Evolutionary conservation across 1,140 invertebrate genomes (phyloP), one percentile per base, ranked within the genome.

Genomic region (Thaumetopoea pityocampa): DNA sequence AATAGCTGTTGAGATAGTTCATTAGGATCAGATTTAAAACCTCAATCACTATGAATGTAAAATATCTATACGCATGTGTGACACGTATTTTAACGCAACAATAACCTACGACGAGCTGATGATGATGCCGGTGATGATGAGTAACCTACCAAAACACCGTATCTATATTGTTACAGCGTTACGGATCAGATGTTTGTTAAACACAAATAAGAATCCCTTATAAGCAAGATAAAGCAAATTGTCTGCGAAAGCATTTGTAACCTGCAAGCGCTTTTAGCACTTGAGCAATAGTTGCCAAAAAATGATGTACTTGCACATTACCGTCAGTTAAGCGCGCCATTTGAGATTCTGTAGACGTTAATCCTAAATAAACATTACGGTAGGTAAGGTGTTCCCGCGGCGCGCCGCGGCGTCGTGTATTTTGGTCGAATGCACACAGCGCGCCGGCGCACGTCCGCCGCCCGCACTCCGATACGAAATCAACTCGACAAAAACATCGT

Each of bases 401-500:
- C 44, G 43, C 52, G 35, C 40, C 5, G 6, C 9, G 14, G 14
- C 30, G 37, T 30, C 36, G 10, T 20, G 29, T 49, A 45, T 50
- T 41, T 49, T 41, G 52, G 23, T 46, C 46, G 40, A 51, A 29
- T 56, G 57, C 48, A 61, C 50, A 51, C 51, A 48, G 26, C 36
- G 23, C 27, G 22, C 40, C 19, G 10, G 27, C 50, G 28, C 34
- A 36, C 51, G 41, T 43, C 51, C 42, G 36, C n/a, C 46, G 54
- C 54, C 47, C 42, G 50, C 51, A 44, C 49, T 55, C 64, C 60
- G 59, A 68, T 78, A 78, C 71, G 67, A 72, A 77, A 68, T 73
- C 59, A 55, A 58, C 57, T 67, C 65, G 59, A 73, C 68, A 74
- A 69, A 72, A 73, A 76, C 73, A 72, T 68, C 51, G 66, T 71